phyloP scores from a whole-genome alignment of 1,140 invertebrate species.

The Scaptomyza pallida region DNA sequence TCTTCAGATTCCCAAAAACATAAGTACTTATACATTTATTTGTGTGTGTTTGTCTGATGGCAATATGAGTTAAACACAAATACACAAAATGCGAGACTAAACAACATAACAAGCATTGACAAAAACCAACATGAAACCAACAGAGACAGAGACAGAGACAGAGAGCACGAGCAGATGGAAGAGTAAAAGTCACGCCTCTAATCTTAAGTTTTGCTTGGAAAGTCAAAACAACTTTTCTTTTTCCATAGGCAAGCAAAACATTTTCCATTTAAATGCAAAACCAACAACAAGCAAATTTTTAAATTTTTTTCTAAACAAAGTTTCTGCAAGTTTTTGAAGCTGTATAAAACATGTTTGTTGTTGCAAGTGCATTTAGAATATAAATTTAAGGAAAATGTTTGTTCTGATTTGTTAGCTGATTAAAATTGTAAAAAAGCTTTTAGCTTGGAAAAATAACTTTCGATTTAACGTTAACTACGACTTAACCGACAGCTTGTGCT shows the following conservation, averaged over 20 bases:
- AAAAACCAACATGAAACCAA: background rate
- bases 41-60: background rate
- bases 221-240: constrained; percentile 14
- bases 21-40: constrained; percentile 12
- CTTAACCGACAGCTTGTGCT: background rate
- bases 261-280: constrained; percentile 48
- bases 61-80: constrained; percentile 7
- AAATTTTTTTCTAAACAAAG: constrained; percentile 4
- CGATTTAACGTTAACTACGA: background rate
- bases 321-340: constrained; percentile 10
- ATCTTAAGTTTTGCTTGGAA: constrained; percentile 15
- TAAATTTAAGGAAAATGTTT: constrained; percentile 3
- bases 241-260: constrained; percentile 6
- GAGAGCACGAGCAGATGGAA: background rate
- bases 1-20: constrained; percentile 20
- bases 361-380: background rate
- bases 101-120: constrained; percentile 19
- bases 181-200: background rate
- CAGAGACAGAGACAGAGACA: too few species aligned
- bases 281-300: constrained; percentile 27
- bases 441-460: background rate
- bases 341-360: background rate
- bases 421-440: background rate
- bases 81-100: constrained; percentile 19
- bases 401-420: constrained; percentile 1